Evolutionary conservation across 2,888 invertebrate genomes (phyloP), one percentile per base, ranked within the genome.

Genomic region (Drosophila yooni): DNA sequence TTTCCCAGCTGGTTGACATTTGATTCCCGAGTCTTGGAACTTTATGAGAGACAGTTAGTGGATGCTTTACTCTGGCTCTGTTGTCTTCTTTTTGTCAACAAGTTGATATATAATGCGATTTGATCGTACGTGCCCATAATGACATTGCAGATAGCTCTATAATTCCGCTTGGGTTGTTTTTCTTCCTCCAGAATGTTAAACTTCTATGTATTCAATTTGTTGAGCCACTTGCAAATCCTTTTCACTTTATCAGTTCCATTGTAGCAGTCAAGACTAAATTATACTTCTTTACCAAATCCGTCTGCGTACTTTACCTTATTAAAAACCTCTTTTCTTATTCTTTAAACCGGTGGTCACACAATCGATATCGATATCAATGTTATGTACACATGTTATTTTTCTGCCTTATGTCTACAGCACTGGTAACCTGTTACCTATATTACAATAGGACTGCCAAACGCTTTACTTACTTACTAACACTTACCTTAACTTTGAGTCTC

Each of bases 11-110:
- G 50, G 36, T 71, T 73, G 72, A 53, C 84, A 76, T 74, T 86
- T 79, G 70, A 71, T 87, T 81, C 84, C 65, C 43, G 65, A 68
- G 60, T 66, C 71, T 57, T 46, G 33, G 18, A 56, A 62, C 73
- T 73, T 50, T 38, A 64, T 51, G 46, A 40, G 50, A 34, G 72
- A 60, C 61, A 60, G 60, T 70, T 34, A 67, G 25, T 58, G 62
- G 3, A 51, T 66, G 56, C 43, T 56, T 62, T 62, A 59, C 58
- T 64, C 58, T 61, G 34, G n/a, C 21, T 61, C 25, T 48, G 13
- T 33, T 8, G 11, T n/a, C 3, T 34, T 8, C 48, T 40, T 69
- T 67, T 48, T 70, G 64, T 51, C 64, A 80, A 76, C 77, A 66
- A 63, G 81, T 60, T 56, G 65, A 58, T 51, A 54, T 15, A 46